A percentile compares a stretch with the other conserved stretches of the same genome.
Conservation (phyloP, 2,113 vertebrate genomes). For the Macaca mulatta region DNA sequence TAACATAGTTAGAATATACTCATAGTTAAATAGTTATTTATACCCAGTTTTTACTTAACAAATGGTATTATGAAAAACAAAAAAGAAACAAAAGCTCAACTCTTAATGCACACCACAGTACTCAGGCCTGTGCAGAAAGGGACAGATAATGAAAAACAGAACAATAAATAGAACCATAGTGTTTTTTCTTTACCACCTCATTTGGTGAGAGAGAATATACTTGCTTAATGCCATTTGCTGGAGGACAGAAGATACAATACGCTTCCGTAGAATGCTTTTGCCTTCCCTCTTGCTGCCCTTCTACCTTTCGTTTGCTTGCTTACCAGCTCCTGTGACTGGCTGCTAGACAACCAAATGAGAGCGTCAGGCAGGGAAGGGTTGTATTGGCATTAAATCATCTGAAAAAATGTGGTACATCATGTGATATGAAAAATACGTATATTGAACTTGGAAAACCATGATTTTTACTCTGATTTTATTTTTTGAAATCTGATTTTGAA, state of each 20-base stretch:
- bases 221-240: background rate
- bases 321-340: background rate
- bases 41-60: background rate
- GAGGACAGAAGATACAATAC: background rate
- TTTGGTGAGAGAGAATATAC: background rate
- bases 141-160: background rate
- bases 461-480: constrained; percentile 1
- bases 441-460: background rate
- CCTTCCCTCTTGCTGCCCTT: background rate
- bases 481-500: constrained; percentile 21
- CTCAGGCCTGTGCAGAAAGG: background rate
- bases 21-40: background rate
- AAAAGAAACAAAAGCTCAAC: background rate
- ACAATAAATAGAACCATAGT: background rate
- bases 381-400: background rate
- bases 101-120: background rate
- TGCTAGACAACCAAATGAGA: background rate
- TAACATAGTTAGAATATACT: background rate
- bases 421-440: background rate
- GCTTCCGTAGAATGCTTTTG: background rate
- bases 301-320: background rate
- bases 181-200: background rate
- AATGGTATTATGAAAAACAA: background rate
- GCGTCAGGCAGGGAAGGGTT: background rate
- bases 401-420: background rate